Evolutionary conservation across 2,888 invertebrate species (phyloP).

Genomic region (Protophormia terraenovae): DNA sequence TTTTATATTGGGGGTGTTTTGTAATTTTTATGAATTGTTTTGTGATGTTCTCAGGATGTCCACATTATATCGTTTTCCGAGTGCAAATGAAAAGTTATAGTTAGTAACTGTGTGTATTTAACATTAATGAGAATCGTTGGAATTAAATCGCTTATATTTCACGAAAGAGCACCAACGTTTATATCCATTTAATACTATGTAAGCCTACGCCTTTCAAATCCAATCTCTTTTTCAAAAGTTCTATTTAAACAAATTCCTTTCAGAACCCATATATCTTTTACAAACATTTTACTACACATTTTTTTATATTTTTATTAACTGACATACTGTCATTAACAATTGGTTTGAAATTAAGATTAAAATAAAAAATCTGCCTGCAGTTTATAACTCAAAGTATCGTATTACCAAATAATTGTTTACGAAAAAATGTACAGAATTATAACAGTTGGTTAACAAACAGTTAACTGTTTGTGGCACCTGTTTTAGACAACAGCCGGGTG

Average conservation of each 20-base stretch:
- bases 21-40: too few relatives aligned
- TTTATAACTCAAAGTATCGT: constrained; percentile 37
- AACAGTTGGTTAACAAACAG: constrained; percentile 50
- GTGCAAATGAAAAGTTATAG: too few relatives aligned
- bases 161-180: too few relatives aligned
- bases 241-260: neutral
- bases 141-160: too few relatives aligned
- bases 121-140: too few relatives aligned
- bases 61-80: too few relatives aligned
- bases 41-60: too few relatives aligned
- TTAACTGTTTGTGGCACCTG: constrained; percentile 57
- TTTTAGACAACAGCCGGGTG: constrained; percentile 45
- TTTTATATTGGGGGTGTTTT: too few relatives aligned
- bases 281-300: neutral
- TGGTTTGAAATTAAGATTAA: constrained; percentile 30
- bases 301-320: constrained; percentile 47
- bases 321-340: constrained; percentile 53
- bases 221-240: neutral
- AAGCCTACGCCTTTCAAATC: neutral
- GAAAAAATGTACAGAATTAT: constrained; percentile 6
- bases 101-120: too few relatives aligned
- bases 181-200: too few relatives aligned
- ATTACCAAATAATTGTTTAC: constrained; percentile 32
- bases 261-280: neutral
- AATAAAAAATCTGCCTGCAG: constrained; percentile 35